Evolutionary conservation across 2,113 vertebrate species (phyloP).

Genomic region (Cyprinodon tularosa): DNA sequence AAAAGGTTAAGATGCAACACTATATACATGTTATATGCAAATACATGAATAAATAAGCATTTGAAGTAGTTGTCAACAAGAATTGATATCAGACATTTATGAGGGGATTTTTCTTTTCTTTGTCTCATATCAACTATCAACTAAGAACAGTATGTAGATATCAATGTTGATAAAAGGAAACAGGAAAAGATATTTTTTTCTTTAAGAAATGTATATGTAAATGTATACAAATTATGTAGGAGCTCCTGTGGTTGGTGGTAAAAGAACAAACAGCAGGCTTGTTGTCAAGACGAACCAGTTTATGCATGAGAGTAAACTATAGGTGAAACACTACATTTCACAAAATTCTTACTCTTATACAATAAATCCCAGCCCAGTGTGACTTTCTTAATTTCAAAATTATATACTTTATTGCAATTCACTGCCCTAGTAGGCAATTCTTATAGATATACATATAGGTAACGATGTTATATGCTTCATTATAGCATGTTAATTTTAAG

Average conservation of each 20-base stretch:
- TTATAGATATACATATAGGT: not conserved
- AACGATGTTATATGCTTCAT: not conserved
- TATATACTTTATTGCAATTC: not conserved
- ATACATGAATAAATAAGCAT: not conserved
- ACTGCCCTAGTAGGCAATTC: not conserved
- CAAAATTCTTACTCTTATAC: too few species aligned
- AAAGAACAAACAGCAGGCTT: not conserved
- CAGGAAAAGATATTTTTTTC: not conserved
- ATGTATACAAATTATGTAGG: not conserved
- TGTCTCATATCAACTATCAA: not conserved
- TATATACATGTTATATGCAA: not conserved
- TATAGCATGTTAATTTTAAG: not conserved
- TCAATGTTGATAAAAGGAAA: not conserved
- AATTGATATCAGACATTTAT: slow-evolving; percentile 13
- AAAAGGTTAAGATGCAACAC: not conserved
- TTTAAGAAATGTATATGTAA: not conserved
- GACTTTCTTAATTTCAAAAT: not conserved
- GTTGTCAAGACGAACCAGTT: not conserved
- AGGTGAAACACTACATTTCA: not conserved
- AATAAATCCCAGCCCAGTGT: not conserved
- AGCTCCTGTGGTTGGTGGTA: not conserved
- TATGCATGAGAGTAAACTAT: not conserved
- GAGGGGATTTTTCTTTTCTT: not conserved
- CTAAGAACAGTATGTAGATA: slow-evolving; percentile 19
- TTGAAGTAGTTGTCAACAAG: not conserved